A percentile compares a stretch with the other conserved stretches of the same genome.
phyloP scores from a whole-genome alignment of 37 sponge, comb jelly and placozoan genomes.

The Spongia lamella region DNA sequence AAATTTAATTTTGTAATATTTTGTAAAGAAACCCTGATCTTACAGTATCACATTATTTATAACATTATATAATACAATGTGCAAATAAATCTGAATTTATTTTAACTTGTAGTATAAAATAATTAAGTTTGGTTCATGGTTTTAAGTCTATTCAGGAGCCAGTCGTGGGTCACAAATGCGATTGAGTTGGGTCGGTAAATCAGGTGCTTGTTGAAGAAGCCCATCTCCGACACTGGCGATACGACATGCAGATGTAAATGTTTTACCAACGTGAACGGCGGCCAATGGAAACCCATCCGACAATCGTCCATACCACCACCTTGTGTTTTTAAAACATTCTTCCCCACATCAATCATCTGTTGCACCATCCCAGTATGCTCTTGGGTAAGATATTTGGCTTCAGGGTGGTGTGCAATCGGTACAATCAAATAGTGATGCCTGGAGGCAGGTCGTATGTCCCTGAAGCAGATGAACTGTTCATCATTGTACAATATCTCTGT shows the following conservation, averaged over 20 bases:
- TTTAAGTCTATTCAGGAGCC: conserved; percentile 47
- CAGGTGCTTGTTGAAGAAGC: conserved; percentile 54
- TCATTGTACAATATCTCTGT: conserved; percentile 68
- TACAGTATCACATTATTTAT: too few relatives aligned
- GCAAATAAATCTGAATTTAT: too few relatives aligned
- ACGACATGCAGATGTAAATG: conserved; percentile 86
- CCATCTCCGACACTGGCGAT: conserved; percentile 55
- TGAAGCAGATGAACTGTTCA: conserved; percentile 69
- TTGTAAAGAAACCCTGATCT: too few relatives aligned
- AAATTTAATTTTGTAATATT: too few relatives aligned
- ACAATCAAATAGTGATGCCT: conserved; percentile 79
- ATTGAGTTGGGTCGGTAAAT: conserved; percentile 62
- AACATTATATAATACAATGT: too few relatives aligned
- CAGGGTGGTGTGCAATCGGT: conserved; percentile 50
- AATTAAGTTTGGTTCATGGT: conserved; percentile 1
- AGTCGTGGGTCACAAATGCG: conserved; percentile 59
- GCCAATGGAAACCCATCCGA: conserved; percentile 89
- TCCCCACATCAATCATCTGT: conserved; percentile 66
- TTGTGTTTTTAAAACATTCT: conserved; percentile 33
- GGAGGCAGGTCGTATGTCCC: conserved; percentile 69
- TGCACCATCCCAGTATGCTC: conserved; percentile 53
- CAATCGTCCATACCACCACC: conserved; percentile 54
- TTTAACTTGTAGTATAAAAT: not conserved
- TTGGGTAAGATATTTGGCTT: conserved; percentile 25
- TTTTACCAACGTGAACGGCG: conserved; percentile 68